phyloP scores from a whole-genome alignment of 2,113 vertebrate species.

The Gymnarchus niloticus region DNA sequence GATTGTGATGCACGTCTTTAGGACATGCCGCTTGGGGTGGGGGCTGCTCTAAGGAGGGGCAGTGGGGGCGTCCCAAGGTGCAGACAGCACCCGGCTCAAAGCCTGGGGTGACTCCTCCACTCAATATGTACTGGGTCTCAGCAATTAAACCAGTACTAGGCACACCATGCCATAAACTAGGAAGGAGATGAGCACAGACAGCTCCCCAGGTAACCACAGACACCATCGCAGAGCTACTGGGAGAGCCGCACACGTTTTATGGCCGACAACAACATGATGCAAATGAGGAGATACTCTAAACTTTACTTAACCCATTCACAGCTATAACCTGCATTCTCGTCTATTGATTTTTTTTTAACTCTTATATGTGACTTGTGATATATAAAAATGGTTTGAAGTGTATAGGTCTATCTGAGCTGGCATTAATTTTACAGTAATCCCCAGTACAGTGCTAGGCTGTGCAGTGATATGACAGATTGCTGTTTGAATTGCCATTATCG shows the following conservation, averaged over 20 bases:
- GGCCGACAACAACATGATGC: not conserved
- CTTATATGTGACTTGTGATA: too few species aligned
- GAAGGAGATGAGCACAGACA: not conserved
- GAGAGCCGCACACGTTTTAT: not conserved
- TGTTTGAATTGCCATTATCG: not conserved
- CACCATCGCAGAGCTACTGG: not conserved
- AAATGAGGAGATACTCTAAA: not conserved
- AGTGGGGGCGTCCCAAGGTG: constrained; percentile 16
- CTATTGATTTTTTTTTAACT: not conserved
- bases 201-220: not conserved
- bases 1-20: constrained; percentile 54
- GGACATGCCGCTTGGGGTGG: constrained; percentile 40
- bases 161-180: not conserved
- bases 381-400: not conserved
- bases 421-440: not conserved
- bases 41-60: constrained; percentile 16
- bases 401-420: not conserved
- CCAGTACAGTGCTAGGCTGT: not conserved
- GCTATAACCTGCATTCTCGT: not conserved
- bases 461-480: not conserved
- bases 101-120: constrained; percentile 1
- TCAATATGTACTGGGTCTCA: not conserved
- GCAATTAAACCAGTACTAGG: not conserved
- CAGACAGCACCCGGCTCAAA: not conserved
- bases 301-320: not conserved